Conservation (phyloP, 1,140 invertebrate genomes). For the Hyles vespertilio region DNA sequence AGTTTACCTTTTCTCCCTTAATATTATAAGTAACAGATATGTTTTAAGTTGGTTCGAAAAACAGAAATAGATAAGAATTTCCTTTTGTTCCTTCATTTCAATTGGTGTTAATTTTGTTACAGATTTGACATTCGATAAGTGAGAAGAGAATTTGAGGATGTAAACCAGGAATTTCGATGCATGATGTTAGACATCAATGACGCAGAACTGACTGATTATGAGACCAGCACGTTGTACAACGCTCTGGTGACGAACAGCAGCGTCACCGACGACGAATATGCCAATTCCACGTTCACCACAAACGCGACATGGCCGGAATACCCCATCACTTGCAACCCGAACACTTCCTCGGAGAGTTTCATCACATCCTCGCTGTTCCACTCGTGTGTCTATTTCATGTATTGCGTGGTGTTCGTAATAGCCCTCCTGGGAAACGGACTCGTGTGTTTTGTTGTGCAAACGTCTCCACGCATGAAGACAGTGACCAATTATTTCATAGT, state of each 20-base stretch:
- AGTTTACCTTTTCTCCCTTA: too few relatives aligned
- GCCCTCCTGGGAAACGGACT: slow-evolving; percentile 87
- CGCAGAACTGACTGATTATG: slow-evolving; percentile 14
- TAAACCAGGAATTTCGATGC: not conserved
- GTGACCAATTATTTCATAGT: slow-evolving; percentile 92
- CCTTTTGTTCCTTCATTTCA: too few relatives aligned
- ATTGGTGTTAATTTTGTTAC: slow-evolving; percentile 2
- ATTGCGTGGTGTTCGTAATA: slow-evolving; percentile 83
- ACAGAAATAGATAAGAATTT: too few relatives aligned
- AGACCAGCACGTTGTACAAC: slow-evolving; percentile 12
- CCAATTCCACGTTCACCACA: slow-evolving; percentile 8
- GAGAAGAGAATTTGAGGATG: slow-evolving; percentile 5
- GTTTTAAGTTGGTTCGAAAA: too few relatives aligned
- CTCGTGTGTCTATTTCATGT: slow-evolving; percentile 82
- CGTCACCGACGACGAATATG: slow-evolving; percentile 5
- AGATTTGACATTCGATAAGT: slow-evolving; percentile 1
- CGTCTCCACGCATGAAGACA: slow-evolving; percentile 87
- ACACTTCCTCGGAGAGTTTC: slow-evolving; percentile 26
- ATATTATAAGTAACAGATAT: too few relatives aligned
- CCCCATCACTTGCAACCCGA: slow-evolving; percentile 12
- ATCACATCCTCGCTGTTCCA: slow-evolving; percentile 76
- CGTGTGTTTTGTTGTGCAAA: slow-evolving; percentile 88
- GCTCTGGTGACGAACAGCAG: slow-evolving; percentile 5
- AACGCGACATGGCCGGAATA: slow-evolving; percentile 16
- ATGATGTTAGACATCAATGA: slow-evolving; percentile 22